Conservation (phyloP, 2,113 vertebrate species). For the Mandrillus leucophaeus region DNA sequence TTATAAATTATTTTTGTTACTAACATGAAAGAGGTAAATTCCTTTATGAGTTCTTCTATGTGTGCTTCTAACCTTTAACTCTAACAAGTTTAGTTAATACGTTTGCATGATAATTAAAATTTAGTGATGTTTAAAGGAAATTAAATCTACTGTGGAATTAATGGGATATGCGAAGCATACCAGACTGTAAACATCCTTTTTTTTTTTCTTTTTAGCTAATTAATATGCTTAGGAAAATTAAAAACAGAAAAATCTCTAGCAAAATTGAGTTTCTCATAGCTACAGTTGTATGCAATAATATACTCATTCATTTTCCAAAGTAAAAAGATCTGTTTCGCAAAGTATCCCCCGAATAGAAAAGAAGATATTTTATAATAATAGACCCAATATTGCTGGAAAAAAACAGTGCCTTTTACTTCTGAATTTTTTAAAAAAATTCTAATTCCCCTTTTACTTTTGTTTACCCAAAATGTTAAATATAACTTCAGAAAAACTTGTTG, state of each 20-base stretch:
- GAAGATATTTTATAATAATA: slow-evolving; percentile 13
- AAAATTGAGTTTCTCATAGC: slow-evolving; percentile 47
- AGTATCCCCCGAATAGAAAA: slow-evolving; percentile 33
- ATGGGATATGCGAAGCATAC: slow-evolving; percentile 59
- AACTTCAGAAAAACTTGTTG: slow-evolving; percentile 5
- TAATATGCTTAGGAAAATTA: slow-evolving; percentile 60
- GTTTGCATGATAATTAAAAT: slow-evolving; percentile 80
- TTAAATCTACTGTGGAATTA: slow-evolving; percentile 72
- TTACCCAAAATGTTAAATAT: slow-evolving; percentile 23
- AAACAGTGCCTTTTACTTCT: slow-evolving; percentile 19
- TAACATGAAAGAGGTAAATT: slow-evolving; percentile 37
- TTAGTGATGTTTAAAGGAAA: slow-evolving; percentile 67
- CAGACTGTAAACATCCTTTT: slow-evolving; percentile 53
- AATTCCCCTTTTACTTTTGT: neutral
- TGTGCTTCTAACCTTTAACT: slow-evolving; percentile 29
- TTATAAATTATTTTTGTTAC: slow-evolving; percentile 26
- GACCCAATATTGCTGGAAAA: neutral
- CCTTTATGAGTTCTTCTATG: slow-evolving; percentile 40
- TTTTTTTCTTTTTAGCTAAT: slow-evolving; percentile 46
- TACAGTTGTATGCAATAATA: slow-evolving; percentile 36
- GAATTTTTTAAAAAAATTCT: neutral
- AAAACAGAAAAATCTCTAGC: slow-evolving; percentile 32
- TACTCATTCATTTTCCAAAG: slow-evolving; percentile 38
- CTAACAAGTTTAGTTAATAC: slow-evolving; percentile 47
- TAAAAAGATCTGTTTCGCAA: slow-evolving; percentile 48